Evolutionary conservation across 2,113 vertebrate species (phyloP), one percentile per base, ranked within the genome.

Genomic region (Xiphophorus maculatus): DNA sequence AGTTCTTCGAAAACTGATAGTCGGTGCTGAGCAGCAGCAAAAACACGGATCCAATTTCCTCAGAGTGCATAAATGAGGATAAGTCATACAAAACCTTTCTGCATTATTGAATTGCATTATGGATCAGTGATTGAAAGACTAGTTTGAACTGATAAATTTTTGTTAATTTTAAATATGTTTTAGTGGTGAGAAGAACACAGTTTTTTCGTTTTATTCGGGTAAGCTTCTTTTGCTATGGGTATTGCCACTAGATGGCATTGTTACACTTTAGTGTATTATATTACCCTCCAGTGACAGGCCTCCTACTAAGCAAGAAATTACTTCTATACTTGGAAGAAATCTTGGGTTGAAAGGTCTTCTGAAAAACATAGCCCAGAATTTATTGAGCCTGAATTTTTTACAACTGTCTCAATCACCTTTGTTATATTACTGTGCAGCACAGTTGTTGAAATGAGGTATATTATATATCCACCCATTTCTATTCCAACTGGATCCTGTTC

Each of bases 191-290:
- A 67, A 0, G 3, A 44, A 62, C 19, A 58, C 10, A 4, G 1
- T 12, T 65, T 37, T 35, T 14, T 14, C 28, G 13, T 66, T 68
- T 63, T n/a, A 19, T 66, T 63, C 0, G 33, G 14, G 22, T 58
- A 11, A 6, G 2, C 28, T 44, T 17, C 19, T 17, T 42, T 9
- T 5, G 11, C 48, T n/a, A 58, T 11, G 2, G 1, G 0, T 58
- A 25, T 4, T 63, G 37, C 91, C 93, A 91, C 92, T 84, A 92
- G 93, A 87, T 92, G 93, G 88, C 90, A 78, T 62, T 89, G 84
- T 88, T 74, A 87, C 79, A 79, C 88, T 84, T 90, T 76, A 80
- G 69, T 76, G 72, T 61, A 27, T 54, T 8, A 25, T 66, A 37
- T 65, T 17, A 1, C 77, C 69, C 44, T 44, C 66, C 61, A 63